Evolutionary conservation across 2,888 invertebrate species (phyloP).

Genomic region (Linnaemya tessellans): DNA sequence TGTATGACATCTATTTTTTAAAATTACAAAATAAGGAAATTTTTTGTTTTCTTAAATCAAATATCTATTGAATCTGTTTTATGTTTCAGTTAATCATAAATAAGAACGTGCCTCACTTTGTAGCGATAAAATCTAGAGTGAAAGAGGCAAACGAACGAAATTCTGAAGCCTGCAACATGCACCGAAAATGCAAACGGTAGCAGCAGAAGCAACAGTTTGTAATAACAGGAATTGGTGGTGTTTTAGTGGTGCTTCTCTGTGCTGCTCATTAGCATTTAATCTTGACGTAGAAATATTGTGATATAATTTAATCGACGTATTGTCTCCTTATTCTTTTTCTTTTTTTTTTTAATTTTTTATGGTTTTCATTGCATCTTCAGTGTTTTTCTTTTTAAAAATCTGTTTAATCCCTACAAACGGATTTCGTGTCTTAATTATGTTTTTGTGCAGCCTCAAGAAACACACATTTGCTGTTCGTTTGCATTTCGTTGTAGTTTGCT

Average conservation of each 20-base stretch:
- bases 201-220: constrained; percentile 29
- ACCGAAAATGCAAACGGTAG: not conserved
- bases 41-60: not conserved
- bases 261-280: constrained; percentile 76
- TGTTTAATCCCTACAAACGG: constrained; percentile 67
- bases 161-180: constrained; percentile 19
- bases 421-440: constrained; percentile 55
- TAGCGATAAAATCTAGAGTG: constrained; percentile 49
- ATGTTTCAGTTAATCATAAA: constrained; percentile 47
- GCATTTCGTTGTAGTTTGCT: constrained; percentile 44
- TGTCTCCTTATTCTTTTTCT: not conserved
- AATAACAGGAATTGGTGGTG: constrained; percentile 38
- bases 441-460: constrained; percentile 40
- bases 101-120: constrained; percentile 52
- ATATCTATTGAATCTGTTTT: constrained; percentile 44
- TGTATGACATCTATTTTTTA: not conserved
- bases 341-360: constrained; percentile 34
- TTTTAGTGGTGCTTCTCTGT: constrained; percentile 49
- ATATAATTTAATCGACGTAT: constrained; percentile 74
- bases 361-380: constrained; percentile 52
- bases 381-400: constrained; percentile 59
- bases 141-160: not conserved
- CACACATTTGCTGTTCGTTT: constrained; percentile 21
- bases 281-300: constrained; percentile 76
- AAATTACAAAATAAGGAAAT: constrained; percentile 32